phyloP scores from a whole-genome alignment of 2,888 invertebrate species.

The Epinotia nisella region DNA sequence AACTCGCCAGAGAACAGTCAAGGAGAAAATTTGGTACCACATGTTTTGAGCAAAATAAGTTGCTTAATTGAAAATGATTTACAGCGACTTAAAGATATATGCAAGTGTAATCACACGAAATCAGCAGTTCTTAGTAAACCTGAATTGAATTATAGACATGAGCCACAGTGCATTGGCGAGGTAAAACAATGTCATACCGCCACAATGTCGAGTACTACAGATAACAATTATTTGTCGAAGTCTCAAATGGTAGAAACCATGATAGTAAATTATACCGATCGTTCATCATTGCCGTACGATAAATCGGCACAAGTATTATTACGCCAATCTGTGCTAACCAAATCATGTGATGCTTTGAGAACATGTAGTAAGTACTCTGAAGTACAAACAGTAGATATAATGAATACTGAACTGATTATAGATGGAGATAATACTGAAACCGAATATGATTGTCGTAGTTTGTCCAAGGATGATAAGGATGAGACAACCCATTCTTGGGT shows the following conservation, averaged over 20 bases:
- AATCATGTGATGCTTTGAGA: constrained; percentile 59
- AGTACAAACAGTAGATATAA: constrained; percentile 26
- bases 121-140: constrained; percentile 17
- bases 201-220: not conserved
- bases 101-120: constrained; percentile 53
- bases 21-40: constrained; percentile 56
- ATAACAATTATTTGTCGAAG: not conserved
- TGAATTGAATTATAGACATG: not conserved
- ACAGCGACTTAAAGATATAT: constrained; percentile 66
- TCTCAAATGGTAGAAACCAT: not conserved
- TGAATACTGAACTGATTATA: not conserved
- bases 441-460: not conserved
- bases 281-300: constrained; percentile 50
- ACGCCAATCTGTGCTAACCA: constrained; percentile 54
- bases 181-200: not conserved
- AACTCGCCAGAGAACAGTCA: constrained; percentile 53
- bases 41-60: constrained; percentile 67
- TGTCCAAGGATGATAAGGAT: not conserved
- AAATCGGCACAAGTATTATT: constrained; percentile 57
- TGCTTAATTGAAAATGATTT: constrained; percentile 75
- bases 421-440: constrained; percentile 9
- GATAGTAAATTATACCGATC: constrained; percentile 49
- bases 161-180: not conserved
- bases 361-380: constrained; percentile 40
- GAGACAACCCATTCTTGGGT: not conserved